These are phyloP conservation scores for Drosophila varians DNA, from an alignment of 1,140 invertebrate species.

Conservation along the genomic window DNA sequence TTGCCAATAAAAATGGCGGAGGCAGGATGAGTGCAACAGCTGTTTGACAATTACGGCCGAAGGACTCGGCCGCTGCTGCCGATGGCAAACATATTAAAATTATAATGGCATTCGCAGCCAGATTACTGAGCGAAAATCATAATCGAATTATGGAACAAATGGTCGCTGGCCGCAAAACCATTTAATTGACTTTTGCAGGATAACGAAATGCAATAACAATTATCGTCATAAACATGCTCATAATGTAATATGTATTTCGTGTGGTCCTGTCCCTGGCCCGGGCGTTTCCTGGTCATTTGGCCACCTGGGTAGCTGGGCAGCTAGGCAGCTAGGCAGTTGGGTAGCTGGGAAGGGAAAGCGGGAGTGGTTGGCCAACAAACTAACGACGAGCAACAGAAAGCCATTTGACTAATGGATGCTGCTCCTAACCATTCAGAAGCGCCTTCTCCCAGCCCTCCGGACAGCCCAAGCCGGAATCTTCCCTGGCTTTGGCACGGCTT, in stretches of 20 bases:
- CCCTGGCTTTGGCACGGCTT: conserved; percentile 64
- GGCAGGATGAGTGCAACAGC: conserved; percentile 14
- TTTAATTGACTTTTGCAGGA: conserved; percentile 73
- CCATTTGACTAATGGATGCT: conserved; percentile 79
- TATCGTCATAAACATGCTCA: conserved; percentile 72
- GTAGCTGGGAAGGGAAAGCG: too few species aligned
- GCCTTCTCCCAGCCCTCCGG: background rate
- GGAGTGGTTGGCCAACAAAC: conserved; percentile 25
- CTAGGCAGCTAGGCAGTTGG: conserved; percentile 14
- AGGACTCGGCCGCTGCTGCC: background rate
- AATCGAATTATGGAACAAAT: conserved; percentile 70
- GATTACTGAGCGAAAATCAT: conserved; percentile 41
- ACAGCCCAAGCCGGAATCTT: conserved; percentile 28
- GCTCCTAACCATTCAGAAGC: conserved; percentile 11
- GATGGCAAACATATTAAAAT: conserved; percentile 44
- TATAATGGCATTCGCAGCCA: conserved; percentile 32
- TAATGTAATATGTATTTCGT: conserved; percentile 52
- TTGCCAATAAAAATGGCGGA: conserved; percentile 2
- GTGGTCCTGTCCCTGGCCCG: conserved; percentile 4
- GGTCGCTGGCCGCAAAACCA: conserved; percentile 50
- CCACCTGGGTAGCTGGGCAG: conserved; percentile 32
- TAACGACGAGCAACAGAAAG: conserved; percentile 59
- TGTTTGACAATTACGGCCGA: conserved; percentile 36
- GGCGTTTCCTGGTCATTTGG: conserved; percentile 41
- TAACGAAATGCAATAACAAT: conserved; percentile 71